Base-by-base conservation (phyloP, 2,888 invertebrate species). In the Platerodrilus igneus region DNA sequence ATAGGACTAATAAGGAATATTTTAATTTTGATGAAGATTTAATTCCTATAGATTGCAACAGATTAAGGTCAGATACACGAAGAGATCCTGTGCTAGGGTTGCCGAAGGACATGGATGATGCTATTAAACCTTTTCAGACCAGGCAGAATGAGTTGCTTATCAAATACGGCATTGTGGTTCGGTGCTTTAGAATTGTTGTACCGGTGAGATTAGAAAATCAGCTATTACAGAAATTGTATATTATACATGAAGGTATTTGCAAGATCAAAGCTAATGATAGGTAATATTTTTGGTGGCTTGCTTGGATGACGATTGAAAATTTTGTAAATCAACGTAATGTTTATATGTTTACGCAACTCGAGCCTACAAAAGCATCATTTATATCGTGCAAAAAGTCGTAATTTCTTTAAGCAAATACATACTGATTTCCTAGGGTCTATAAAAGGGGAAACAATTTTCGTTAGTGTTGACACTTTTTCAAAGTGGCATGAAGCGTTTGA, bases 341-440 rank as follows among this genome's bases (percentile, higher is more conserved):
- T 4, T 37, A 31, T 31, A 18, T 30, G 20, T 8, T 13, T 1
- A 6, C 18, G 3, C 23, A 18, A 25, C 17, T 13, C 7, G 23
- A 25, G 9, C 42, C 47, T 9, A 26, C 27, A 10, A 51, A 43
- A 28, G 26, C 45, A 15, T 8, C 5, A 16, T 27, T 48, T 16
- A 29, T 29, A 27, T 35, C 22, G 17, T 50, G 39, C 21, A n/a
- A n/a, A n/a, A n/a, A n/a, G n/a, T n/a, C n/a, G 11, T 3, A 9
- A 22, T 19, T 25, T 33, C 1, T 51, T 36, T 10, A 37, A 47
- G 10, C 27, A 49, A 28, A 22, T 51, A 2, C 47, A 48, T 43
- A 37, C 41, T n/a, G 47, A 48, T 34, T 52, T 46, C 41, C 22
- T 47, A 9, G 43, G 46, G 8, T 46, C 45, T 1, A n/a, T 48